Conservation (phyloP, 1,140 invertebrate species). For the Drosophila parabipectinata region DNA sequence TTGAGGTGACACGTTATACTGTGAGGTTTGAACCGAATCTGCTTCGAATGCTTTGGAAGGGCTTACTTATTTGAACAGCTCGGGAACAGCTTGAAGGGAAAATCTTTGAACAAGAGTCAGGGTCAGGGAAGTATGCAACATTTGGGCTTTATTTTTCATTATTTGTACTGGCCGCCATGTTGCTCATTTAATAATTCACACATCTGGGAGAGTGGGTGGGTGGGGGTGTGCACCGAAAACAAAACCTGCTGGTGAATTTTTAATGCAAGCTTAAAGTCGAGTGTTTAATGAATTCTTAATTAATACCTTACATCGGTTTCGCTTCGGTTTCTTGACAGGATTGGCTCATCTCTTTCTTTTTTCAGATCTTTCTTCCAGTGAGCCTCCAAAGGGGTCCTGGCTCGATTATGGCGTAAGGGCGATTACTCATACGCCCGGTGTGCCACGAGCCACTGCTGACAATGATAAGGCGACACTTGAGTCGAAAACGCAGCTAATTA, state of each 20-base stretch:
- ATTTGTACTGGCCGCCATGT: slow-evolving; percentile 43
- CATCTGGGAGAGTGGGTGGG: slow-evolving; percentile 21
- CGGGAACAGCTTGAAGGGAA: too few relatives aligned
- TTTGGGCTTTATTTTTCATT: slow-evolving; percentile 54
- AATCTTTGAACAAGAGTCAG: too few relatives aligned
- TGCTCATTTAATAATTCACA: slow-evolving; percentile 61
- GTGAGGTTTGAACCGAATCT: too few relatives aligned
- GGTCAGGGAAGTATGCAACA: slow-evolving; percentile 22
- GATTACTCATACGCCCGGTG: slow-evolving; percentile 68
- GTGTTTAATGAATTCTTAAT: background rate
- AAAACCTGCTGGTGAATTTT: background rate
- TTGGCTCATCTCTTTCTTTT: too few relatives aligned
- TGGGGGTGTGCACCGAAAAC: background rate
- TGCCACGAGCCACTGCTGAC: slow-evolving; percentile 52
- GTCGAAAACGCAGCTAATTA: slow-evolving; percentile 77
- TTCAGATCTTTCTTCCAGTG: too few relatives aligned
- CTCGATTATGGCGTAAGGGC: slow-evolving; percentile 66
- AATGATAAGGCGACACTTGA: slow-evolving; percentile 67
- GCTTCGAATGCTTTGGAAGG: too few relatives aligned
- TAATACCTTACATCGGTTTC: too few relatives aligned
- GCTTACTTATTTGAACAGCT: too few relatives aligned
- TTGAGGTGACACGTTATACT: too few relatives aligned
- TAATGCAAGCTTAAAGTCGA: background rate
- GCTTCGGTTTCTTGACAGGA: too few relatives aligned
- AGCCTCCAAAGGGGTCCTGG: background rate